These are phyloP conservation scores for Limnephilus lunatus DNA, from an alignment of 2,888 invertebrate genomes.

Conservation along the genomic window DNA sequence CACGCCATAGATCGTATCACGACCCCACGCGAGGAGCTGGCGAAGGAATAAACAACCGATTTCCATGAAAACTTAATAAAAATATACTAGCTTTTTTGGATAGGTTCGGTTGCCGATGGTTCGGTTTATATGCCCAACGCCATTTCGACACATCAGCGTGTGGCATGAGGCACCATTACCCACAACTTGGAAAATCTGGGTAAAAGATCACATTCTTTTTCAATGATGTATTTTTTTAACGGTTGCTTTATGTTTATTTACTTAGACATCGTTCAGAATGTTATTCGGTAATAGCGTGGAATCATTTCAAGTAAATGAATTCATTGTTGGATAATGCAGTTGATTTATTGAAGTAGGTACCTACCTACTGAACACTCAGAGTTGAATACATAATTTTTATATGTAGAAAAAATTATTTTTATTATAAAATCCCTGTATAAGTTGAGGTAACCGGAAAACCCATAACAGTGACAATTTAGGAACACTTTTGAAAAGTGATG, in stretches of 20 bases:
- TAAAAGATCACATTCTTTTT: neutral
- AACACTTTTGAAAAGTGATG: no score
- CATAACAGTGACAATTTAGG: no score
- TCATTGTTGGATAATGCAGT: neutral
- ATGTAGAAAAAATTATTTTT: neutral
- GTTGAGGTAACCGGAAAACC: neutral
- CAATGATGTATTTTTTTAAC: neutral
- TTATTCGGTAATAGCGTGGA: neutral
- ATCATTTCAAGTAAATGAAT: neutral
- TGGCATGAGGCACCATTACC: neutral
- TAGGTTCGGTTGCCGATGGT: neutral
- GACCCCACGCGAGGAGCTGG: neutral
- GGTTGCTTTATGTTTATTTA: slow-evolving; percentile 5
- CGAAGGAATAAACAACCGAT: neutral
- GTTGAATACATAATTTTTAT: neutral
- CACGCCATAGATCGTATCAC: slow-evolving; percentile 36
- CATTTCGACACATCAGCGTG: slow-evolving; percentile 21
- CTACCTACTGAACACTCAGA: neutral
- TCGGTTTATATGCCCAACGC: neutral
- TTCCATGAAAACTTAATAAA: neutral
- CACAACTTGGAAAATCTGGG: neutral
- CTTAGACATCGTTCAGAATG: neutral
- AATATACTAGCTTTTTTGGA: neutral
- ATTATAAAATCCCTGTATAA: neutral
- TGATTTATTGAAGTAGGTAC: neutral